These are phyloP conservation scores for Mus spicilegus DNA, from an alignment of 2,113 vertebrate species.

Conservation along the genomic window DNA sequence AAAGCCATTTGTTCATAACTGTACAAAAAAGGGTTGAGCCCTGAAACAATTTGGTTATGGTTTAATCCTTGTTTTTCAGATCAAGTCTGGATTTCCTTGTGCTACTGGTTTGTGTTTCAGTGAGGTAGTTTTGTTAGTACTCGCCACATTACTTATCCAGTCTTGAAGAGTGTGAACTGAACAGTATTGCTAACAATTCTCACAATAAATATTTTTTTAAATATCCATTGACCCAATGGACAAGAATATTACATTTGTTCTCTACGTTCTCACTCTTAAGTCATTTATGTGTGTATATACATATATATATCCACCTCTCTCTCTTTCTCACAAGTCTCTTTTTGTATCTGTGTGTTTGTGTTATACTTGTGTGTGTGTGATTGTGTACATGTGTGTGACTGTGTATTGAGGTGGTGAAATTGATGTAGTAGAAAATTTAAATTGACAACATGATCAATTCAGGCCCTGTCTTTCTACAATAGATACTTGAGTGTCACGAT, in stretches of 20 bases:
- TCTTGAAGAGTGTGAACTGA: not conserved
- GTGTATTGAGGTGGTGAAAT: accelerated
- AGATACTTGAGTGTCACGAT: not conserved
- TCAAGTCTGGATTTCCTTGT: not conserved
- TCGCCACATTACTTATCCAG: not conserved
- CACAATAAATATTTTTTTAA: not conserved
- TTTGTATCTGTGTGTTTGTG: not conserved
- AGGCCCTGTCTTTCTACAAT: not conserved
- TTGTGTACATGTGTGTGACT: not conserved
- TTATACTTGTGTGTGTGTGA: not conserved
- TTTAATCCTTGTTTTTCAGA: not conserved
- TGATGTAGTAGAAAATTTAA: not conserved
- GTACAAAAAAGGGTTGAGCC: not conserved
- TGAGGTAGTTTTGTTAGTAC: not conserved
- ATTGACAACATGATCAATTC: not conserved
- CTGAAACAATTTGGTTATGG: not conserved
- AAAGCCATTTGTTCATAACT: not conserved
- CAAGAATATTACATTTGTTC: not conserved
- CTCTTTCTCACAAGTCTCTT: not conserved
- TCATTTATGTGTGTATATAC: not conserved
- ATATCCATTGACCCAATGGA: not conserved
- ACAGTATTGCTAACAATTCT: not conserved
- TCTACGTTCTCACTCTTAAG: not conserved
- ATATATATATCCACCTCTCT: not conserved
- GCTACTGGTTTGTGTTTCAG: not conserved